Evolutionary conservation across 35 echinoderm and acorn worm species (phyloP).

Genomic region (Ophioderma brevispina): DNA sequence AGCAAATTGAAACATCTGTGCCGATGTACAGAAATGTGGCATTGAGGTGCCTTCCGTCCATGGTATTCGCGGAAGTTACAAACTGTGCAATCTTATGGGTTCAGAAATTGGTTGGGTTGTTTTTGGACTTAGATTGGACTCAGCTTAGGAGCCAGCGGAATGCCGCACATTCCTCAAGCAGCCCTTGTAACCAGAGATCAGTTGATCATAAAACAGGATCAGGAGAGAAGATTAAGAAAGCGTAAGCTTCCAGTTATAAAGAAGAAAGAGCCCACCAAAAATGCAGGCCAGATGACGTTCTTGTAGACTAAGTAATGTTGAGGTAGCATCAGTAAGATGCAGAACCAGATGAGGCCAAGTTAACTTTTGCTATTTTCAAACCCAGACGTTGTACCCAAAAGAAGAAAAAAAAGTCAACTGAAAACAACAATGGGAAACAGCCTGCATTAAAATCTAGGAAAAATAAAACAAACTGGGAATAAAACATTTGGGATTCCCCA

Average conservation of each 20-base stretch:
- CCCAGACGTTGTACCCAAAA: neutral
- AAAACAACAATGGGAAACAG: neutral
- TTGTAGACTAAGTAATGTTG: neutral
- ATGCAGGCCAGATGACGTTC: conserved; percentile 4
- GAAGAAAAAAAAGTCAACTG: neutral
- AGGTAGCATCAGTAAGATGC: neutral
- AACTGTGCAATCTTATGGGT: conserved; percentile 75
- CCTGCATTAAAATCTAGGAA: neutral
- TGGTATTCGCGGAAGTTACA: conserved; percentile 53
- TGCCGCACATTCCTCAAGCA: conserved; percentile 74
- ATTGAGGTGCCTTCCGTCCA: conserved; percentile 68
- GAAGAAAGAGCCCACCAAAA: neutral
- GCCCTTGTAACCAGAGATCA: conserved; percentile 20
- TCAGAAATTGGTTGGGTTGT: conserved; percentile 74
- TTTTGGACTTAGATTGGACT: conserved; percentile 52
- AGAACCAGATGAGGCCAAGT: neutral
- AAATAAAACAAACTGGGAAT: neutral
- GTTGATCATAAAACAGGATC: neutral
- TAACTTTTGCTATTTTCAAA: neutral
- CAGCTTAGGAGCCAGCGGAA: conserved; percentile 66
- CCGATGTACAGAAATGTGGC: conserved; percentile 53
- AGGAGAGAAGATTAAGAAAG: neutral
- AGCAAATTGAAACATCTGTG: conserved; percentile 39
- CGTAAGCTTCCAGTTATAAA: neutral
- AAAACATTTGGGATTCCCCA: neutral